Evolutionary conservation across 2,113 vertebrate species (phyloP).

Genomic region (Jacana jacana): DNA sequence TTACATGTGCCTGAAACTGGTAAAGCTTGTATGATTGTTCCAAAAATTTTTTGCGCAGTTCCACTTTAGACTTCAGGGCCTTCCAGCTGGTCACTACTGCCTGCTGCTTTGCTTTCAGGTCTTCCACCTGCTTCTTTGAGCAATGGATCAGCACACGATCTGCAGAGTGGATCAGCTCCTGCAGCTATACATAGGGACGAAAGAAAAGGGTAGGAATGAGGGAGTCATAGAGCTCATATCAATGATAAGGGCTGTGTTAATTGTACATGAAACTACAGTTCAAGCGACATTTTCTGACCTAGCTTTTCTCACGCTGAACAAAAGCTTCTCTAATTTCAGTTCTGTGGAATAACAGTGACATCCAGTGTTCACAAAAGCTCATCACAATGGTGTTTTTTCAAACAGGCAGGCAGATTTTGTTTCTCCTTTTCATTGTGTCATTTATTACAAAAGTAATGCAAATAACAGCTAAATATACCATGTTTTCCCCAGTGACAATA

Average conservation of each 20-base stretch:
- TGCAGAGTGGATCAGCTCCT: slow-evolving; percentile 79
- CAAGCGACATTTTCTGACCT: not conserved
- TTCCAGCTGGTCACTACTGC: slow-evolving; percentile 82
- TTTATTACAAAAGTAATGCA: not conserved
- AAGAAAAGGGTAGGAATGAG: not conserved
- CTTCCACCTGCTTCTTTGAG: slow-evolving; percentile 53
- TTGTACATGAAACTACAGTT: not conserved
- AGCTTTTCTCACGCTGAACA: not conserved
- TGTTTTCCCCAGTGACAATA: not conserved
- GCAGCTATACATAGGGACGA: slow-evolving; percentile 70
- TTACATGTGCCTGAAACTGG: slow-evolving; percentile 80
- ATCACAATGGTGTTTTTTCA: not conserved
- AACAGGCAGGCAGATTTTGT: not conserved
- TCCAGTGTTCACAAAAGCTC: slow-evolving; percentile 12
- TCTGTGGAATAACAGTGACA: slow-evolving; percentile 38
- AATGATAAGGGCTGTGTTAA: not conserved
- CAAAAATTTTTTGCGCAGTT: slow-evolving; percentile 75
- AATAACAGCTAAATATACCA: not conserved
- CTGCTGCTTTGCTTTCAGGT: slow-evolving; percentile 77
- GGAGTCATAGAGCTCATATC: not conserved
- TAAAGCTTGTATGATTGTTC: slow-evolving; percentile 69
- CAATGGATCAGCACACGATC: slow-evolving; percentile 65
- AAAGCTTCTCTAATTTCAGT: not conserved
- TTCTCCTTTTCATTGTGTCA: not conserved
- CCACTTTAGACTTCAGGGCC: slow-evolving; percentile 68